Percentiles rank a stretch among this genome's conserved stretches.
Evolutionary conservation across 2,888 invertebrate genomes (phyloP).

Genomic region (Ophion slaviceki): DNA sequence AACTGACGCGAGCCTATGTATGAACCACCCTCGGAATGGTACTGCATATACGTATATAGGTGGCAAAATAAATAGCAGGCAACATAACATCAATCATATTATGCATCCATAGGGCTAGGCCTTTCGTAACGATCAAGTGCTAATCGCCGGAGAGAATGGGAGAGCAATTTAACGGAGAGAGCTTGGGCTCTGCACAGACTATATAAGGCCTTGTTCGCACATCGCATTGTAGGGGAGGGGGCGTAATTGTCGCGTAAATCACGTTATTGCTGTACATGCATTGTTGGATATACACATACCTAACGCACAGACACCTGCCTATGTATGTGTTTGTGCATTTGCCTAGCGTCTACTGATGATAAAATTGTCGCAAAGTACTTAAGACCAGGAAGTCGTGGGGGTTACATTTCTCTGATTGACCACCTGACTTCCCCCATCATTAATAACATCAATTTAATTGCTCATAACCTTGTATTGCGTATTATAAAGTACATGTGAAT

Average conservation of each 20-base stretch:
- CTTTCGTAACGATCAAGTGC: slow-evolving; percentile 43
- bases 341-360: neutral
- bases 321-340: neutral
- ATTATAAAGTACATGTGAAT: neutral
- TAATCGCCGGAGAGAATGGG: slow-evolving; percentile 40
- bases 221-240: slow-evolving; percentile 4
- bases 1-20: neutral
- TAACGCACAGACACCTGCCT: neutral
- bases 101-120: slow-evolving; percentile 15
- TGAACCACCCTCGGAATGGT: neutral
- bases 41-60: neutral
- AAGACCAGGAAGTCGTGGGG: too few species aligned
- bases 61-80: neutral
- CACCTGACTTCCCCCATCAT: neutral
- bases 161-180: slow-evolving; percentile 48
- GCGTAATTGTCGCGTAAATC: slow-evolving; percentile 64
- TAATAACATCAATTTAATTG: neutral
- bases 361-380: neutral
- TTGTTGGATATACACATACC: neutral
- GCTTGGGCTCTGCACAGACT: neutral
- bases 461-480: neutral
- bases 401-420: too few species aligned
- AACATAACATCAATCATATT: neutral
- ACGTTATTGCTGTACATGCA: slow-evolving; percentile 62
- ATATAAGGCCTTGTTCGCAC: slow-evolving; percentile 19